Evolutionary conservation across 2,113 vertebrate species (phyloP).

Genomic region (Poicephalus meyeri): DNA sequence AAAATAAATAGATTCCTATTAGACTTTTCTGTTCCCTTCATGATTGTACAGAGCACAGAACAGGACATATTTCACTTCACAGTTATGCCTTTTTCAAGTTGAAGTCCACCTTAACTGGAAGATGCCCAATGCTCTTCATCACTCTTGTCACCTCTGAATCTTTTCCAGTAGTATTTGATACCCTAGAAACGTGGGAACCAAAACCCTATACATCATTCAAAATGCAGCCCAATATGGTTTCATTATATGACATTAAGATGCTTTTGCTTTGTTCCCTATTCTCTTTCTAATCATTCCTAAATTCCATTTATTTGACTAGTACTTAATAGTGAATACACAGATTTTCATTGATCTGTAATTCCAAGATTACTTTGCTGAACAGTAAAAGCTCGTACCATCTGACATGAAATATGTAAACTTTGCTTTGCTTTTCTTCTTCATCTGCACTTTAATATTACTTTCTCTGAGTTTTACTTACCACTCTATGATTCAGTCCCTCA

Average conservation of each 20-base stretch:
- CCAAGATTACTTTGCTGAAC: neutral
- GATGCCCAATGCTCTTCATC: neutral
- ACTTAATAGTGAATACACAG: neutral
- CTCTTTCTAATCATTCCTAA: neutral
- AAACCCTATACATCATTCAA: neutral
- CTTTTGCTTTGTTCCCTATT: neutral
- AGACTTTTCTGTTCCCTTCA: neutral
- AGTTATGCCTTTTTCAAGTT: neutral
- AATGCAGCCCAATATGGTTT: neutral
- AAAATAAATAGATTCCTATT: neutral
- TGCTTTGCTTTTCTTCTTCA: neutral
- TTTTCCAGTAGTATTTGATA: neutral
- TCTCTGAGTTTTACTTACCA: neutral
- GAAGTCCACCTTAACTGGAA: neutral
- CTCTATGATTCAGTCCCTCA: neutral
- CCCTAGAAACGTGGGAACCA: neutral
- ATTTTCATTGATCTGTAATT: neutral
- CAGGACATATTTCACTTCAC: neutral
- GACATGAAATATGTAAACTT: neutral
- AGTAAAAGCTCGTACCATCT: neutral
- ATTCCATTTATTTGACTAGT: neutral
- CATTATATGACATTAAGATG: neutral
- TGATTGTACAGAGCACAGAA: neutral
- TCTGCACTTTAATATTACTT: neutral
- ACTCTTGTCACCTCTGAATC: neutral